A percentile compares a stretch with the other conserved stretches of the same genome.
These are phyloP conservation scores for Anseranas semipalmata DNA, from an alignment of 2,113 vertebrate species.

Conservation along the genomic window DNA sequence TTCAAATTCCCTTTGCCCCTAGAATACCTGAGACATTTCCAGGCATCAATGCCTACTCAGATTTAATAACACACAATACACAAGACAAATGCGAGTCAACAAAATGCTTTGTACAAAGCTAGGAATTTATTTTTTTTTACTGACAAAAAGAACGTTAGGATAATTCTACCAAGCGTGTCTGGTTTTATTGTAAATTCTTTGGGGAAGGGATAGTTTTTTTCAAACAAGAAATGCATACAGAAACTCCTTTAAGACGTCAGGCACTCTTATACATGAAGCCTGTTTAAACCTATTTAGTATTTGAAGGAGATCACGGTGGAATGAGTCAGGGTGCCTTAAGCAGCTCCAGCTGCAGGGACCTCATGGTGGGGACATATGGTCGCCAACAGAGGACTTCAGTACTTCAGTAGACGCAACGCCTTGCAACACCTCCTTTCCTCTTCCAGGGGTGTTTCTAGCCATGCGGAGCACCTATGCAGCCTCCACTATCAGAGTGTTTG, in stretches of 20 bases:
- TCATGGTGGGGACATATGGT: accelerated
- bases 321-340: background rate
- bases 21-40: background rate
- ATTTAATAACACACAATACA: background rate
- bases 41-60: background rate
- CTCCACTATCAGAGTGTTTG: background rate
- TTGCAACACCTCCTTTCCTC: background rate
- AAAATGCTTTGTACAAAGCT: background rate
- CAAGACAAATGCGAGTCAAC: background rate
- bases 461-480: background rate
- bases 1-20: background rate
- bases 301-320: background rate
- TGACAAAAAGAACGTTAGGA: background rate
- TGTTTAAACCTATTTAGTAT: background rate
- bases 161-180: background rate
- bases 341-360: background rate
- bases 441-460: background rate
- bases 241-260: background rate
- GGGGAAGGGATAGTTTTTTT: background rate
- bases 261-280: background rate
- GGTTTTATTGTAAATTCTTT: background rate
- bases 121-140: background rate
- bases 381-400: background rate
- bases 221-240: background rate
- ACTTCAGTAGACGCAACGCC: background rate